Evolutionary conservation across 2,113 vertebrate genomes (phyloP), one percentile per base, ranked within the genome.

Genomic region (Micronycteris hirsuta): DNA sequence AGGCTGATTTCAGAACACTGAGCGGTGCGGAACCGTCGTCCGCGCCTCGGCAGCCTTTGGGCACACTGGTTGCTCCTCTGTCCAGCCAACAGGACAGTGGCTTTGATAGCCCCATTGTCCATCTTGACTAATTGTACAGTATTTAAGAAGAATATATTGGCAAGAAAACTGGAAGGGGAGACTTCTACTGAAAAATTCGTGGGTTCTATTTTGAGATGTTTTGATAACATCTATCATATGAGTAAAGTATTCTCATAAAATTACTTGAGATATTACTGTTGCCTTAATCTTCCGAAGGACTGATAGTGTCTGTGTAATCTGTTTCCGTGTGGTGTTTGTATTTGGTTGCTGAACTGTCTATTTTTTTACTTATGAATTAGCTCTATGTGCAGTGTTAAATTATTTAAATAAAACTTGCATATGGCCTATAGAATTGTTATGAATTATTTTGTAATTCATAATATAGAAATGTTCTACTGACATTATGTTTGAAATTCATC

Each of bases 71-170:
- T 12, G 97, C 98, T 96, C 61, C 97, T 54, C 97, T 97, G 26
- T 67, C 85, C 89, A 93, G 92, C 63, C 99, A 98, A 47, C 99
- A 99, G 97, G 99, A 99, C 97, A 99, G 99, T 83, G 98, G 98
- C 86, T 99, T 99, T 93, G 98, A 98, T 96, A 99, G 99, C 96
- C 98, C 98, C 0, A 96, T 99, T 86, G 33, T 89, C 63, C 91
- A 96, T 83, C 92, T 94, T 73, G 97, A 96, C 58, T 94, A 33
- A 93, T 28, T 36, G 74, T 82, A 76, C 88, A 0, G 36, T 93
- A 68, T 90, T 67, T 93, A 71, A 95, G 63, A 94, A 95, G 91
- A 97, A 67, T 88, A 82, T 97, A 71, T 96, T 97, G 82, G 54
- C 90, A 77, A 94, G 90, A 83, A 97, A 96, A 76, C 17, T 15